Percentiles rank a stretch among this genome's conserved stretches.
Evolutionary conservation across 2,888 invertebrate species (phyloP).

Genomic region (Apamea sordens): DNA sequence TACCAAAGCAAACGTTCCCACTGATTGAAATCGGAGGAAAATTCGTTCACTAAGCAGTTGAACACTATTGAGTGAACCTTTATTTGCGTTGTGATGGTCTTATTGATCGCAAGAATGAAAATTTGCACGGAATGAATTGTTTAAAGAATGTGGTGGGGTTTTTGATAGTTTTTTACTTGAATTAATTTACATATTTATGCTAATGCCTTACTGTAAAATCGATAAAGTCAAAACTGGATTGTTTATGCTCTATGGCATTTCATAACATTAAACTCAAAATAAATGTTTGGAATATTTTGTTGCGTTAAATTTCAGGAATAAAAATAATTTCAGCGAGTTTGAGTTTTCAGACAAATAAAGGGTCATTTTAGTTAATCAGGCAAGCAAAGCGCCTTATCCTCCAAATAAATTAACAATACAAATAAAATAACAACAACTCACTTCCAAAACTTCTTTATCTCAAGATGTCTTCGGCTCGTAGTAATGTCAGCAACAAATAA

Average conservation of each 20-base stretch:
- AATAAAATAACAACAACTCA: slow-evolving; percentile 12
- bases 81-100: slow-evolving; percentile 46
- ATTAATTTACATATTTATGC: slow-evolving; percentile 30
- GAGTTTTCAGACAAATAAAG: not conserved
- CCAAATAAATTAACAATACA: not conserved
- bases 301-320: not conserved
- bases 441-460: slow-evolving; percentile 17
- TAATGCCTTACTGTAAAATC: slow-evolving; percentile 11
- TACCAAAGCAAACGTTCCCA: slow-evolving; percentile 58
- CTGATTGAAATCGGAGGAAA: slow-evolving; percentile 59
- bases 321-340: not conserved
- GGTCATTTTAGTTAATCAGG: not conserved
- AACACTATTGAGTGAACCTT: slow-evolving; percentile 41
- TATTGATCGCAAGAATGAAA: slow-evolving; percentile 53
- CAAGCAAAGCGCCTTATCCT: no score
- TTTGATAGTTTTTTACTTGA: slow-evolving; percentile 25
- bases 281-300: not conserved
- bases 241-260: not conserved
- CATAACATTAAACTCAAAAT: not conserved
- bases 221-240: slow-evolving; percentile 1
- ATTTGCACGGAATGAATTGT: slow-evolving; percentile 32
- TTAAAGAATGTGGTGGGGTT: slow-evolving; percentile 11
- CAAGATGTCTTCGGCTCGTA: slow-evolving; percentile 30
- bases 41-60: slow-evolving; percentile 52
- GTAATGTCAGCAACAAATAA: slow-evolving; percentile 54